Evolutionary conservation across 35 echinoderm and acorn worm species (phyloP), one percentile per base, ranked within the genome.

Genomic region (Ophioderma brevispina): DNA sequence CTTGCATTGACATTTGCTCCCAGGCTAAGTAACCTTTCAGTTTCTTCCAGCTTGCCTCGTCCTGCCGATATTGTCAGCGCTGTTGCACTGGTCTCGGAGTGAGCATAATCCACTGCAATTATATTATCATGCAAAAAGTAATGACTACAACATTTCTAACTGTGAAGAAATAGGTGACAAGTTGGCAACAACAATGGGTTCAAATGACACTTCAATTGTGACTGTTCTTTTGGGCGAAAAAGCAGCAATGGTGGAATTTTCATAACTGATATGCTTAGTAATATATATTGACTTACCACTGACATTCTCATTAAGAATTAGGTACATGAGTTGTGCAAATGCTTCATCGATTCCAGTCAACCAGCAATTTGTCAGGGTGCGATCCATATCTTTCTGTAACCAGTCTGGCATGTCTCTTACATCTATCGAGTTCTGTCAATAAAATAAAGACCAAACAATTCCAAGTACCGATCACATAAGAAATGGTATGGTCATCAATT

Each of bases 241-340:
- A n/a, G n/a, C n/a, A n/a, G n/a, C n/a, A n/a, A n/a, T n/a, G n/a
- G n/a, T n/a, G n/a, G n/a, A n/a, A n/a, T n/a, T n/a, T n/a, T n/a
- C n/a, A n/a, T n/a, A n/a, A n/a, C n/a, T n/a, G n/a, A n/a, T n/a
- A n/a, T n/a, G n/a, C n/a, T n/a, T n/a, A n/a, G n/a, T n/a, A n/a
- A n/a, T n/a, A n/a, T n/a, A n/a, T n/a, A n/a, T n/a, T n/a, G 6
- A 90, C 93, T 95, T 42, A 98, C 96, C 96, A 93, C 93, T 95
- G 91, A 98, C 93, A 81, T 90, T 95, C 85, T 98, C 96, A 87
- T 90, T 95, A n/a, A 95, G 82, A 10, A 98, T 81, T 8, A 95
- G 55, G 38, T 92, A 55, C 38, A 98, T 85, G 30, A 98, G 82
- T 56, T 98, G 96, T 0, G 80, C 70, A 56, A 98, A 98, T 17